Percentiles rank a stretch among this genome's conserved stretches.
Conservation (phyloP, 2,113 vertebrate genomes). For the Mirza zaza region DNA sequence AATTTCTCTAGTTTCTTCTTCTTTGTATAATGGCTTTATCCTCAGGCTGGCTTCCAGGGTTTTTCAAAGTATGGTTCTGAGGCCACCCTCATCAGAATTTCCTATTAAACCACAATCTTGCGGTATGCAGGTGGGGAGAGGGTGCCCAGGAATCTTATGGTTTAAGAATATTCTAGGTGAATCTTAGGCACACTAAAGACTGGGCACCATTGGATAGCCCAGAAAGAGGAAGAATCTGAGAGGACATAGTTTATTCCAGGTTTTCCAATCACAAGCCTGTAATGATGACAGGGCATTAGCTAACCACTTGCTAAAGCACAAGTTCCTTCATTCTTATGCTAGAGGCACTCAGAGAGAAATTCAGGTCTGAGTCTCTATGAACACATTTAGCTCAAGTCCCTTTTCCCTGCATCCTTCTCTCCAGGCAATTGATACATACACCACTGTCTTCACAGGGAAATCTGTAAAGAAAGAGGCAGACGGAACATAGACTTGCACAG, state of each 20-base stretch:
- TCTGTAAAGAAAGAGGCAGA: not conserved
- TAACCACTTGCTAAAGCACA: not conserved
- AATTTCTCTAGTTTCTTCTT: not conserved
- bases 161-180: not conserved
- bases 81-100: not conserved
- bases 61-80: not conserved
- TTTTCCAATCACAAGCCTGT: not conserved
- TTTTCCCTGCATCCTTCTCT: too few relatives aligned
- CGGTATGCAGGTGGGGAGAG: not conserved
- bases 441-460: too few relatives aligned
- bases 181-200: not conserved
- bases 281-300: not conserved
- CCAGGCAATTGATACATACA: too few relatives aligned
- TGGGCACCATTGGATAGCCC: not conserved
- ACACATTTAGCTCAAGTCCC: not conserved
- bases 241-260: not conserved
- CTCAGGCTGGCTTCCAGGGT: not conserved
- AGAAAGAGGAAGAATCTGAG: not conserved
- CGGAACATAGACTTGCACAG: not conserved
- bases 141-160: not conserved
- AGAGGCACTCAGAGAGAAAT: not conserved
- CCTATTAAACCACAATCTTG: not conserved
- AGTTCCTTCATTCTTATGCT: not conserved
- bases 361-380: not conserved
- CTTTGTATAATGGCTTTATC: not conserved